Base-by-base conservation (phyloP, 2,797 vertebrate species). In the Pangasius mekongensis region DNA sequence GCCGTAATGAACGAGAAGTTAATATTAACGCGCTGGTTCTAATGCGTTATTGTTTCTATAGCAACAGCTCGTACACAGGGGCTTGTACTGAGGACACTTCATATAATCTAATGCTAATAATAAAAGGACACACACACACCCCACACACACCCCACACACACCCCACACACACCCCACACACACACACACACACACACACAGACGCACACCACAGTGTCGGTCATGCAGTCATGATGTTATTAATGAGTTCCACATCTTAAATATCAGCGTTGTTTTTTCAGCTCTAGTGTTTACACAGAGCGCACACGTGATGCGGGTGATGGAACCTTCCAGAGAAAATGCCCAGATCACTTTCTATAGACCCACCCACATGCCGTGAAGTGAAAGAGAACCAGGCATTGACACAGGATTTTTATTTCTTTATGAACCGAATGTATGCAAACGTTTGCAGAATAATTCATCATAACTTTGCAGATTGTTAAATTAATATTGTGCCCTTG, bases 151-250 rank as follows among this genome's bases (percentile, higher is more conserved):
- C n/a, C n/a, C n/a, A n/a, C n/a, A n/a, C n/a, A n/a, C n/a, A n/a
- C n/a, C n/a, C n/a, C n/a, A n/a, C n/a, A n/a, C n/a, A n/a, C n/a
- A n/a, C n/a, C n/a, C n/a, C 56, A 54, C 91, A 86, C 84, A 87
- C 86, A 60, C 39, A 82, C 39, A 85, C 62, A 89, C 82, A 92
- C 89, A 92, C 88, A 84, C 87, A 27, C 52, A 54, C 62, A n/a
- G 27, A 64, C 36, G 36, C 66, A 69, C 64, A 0, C 91, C 81
- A 10, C 54, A 58, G 20, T 36, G 76, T 89, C 87, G 90, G 77
- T 74, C 30, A 36, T 0, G 20, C 77, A 9, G 2, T 56, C 47
- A 6, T 81, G 33, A 24, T 2, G n/a, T 58, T 58, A 58, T 81
- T 36, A 81, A 58, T 36, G 30, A 24, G 22, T 6, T 27, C 43